These are phyloP conservation scores for Lycocorax pyrrhopterus DNA, from an alignment of 2,113 vertebrate genomes.

Conservation along the genomic window DNA sequence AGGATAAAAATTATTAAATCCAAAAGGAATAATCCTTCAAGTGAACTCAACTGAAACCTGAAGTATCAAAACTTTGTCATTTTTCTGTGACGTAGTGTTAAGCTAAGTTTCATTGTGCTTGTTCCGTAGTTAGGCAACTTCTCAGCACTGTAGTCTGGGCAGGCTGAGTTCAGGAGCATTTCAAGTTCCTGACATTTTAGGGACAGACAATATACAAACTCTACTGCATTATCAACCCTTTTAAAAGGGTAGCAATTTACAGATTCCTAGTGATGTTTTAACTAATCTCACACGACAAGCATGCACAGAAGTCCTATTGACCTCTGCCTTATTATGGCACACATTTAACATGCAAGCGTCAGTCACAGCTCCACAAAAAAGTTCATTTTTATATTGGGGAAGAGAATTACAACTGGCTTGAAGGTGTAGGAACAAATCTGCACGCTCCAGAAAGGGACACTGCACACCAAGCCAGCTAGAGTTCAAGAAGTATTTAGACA, in stretches of 20 bases:
- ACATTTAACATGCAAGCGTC: accelerated
- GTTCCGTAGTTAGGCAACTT: not conserved
- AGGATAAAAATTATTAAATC: not conserved
- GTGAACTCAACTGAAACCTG: not conserved
- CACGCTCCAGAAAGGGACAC: not conserved
- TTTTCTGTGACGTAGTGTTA: not conserved
- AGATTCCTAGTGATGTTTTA: not conserved
- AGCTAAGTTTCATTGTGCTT: not conserved
- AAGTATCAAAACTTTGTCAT: not conserved
- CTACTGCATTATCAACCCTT: not conserved
- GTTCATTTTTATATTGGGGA: not conserved
- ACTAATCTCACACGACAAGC: not conserved
- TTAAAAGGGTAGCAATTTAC: not conserved
- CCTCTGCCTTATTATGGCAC: not conserved
- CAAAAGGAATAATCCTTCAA: not conserved
- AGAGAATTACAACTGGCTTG: not conserved
- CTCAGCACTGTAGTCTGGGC: accelerated
- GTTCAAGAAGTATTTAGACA: not conserved
- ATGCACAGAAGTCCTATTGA: not conserved
- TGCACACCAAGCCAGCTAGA: not conserved
- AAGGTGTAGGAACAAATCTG: not conserved
- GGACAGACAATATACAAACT: not conserved
- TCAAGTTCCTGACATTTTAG: not conserved
- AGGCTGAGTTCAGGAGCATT: not conserved
- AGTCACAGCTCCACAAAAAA: not conserved